Conservation (phyloP, 2,113 vertebrate species). For the Tonatia bakeri region DNA sequence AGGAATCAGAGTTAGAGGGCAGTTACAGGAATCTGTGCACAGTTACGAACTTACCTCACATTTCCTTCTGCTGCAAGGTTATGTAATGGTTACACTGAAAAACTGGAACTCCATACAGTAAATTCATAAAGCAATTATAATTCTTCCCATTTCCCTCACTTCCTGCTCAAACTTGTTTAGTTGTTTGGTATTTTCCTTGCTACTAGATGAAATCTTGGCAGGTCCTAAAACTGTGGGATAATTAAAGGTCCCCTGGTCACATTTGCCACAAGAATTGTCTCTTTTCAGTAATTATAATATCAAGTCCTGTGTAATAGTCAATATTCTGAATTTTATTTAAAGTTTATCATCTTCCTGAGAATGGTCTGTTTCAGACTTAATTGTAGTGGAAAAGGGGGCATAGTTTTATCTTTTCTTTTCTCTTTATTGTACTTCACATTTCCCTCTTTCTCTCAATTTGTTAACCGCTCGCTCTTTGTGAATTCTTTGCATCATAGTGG, state of each 20-base stretch:
- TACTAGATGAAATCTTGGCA: conserved; percentile 9
- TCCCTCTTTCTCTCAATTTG: neutral
- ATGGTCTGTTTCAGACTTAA: neutral
- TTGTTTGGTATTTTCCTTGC: conserved; percentile 41
- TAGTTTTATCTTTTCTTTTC: neutral
- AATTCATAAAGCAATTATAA: neutral
- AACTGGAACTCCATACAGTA: neutral
- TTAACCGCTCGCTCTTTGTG: neutral
- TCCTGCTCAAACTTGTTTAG: neutral
- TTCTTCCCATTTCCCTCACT: neutral
- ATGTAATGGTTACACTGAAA: neutral
- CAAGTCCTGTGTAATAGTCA: neutral
- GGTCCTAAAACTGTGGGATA: neutral
- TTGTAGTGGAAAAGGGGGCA: neutral
- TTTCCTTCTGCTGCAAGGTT: neutral
- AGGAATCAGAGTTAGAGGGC: neutral
- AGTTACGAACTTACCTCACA: neutral
- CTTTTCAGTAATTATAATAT: conserved; percentile 39
- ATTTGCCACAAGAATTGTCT: neutral
- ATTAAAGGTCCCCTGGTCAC: conserved; percentile 1
- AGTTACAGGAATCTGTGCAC: neutral
- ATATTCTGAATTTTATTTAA: conserved; percentile 3
- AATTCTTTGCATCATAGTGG: neutral
- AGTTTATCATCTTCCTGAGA: neutral
- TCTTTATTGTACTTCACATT: neutral